Conservation (phyloP, 2,113 vertebrate genomes). For the Suncus etruscus region DNA sequence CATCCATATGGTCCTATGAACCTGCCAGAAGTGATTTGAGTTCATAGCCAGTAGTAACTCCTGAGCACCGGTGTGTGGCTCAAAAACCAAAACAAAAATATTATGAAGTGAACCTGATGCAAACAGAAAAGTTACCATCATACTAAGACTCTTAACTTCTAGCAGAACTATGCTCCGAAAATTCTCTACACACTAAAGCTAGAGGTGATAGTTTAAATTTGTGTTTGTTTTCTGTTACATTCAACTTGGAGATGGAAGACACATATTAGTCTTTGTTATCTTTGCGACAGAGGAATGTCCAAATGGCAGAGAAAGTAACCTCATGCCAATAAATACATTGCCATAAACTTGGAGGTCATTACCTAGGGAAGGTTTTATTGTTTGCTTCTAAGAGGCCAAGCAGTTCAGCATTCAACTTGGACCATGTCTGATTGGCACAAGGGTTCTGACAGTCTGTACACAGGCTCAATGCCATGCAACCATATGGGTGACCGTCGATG, state of each 20-base stretch:
- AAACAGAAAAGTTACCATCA: not conserved
- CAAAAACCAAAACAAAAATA: too few relatives aligned
- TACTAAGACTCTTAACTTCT: not conserved
- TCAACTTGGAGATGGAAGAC: not conserved
- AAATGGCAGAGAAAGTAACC: constrained; percentile 52
- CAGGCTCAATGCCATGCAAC: constrained; percentile 85
- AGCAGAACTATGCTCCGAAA: not conserved
- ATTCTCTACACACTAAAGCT: not conserved
- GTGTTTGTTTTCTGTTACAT: not conserved
- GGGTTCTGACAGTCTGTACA: constrained; percentile 68
- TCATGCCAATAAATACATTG: constrained; percentile 53
- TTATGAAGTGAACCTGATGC: not conserved
- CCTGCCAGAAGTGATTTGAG: too few relatives aligned
- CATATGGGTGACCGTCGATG: constrained; percentile 82
- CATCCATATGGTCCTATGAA: too few relatives aligned
- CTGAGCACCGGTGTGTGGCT: too few relatives aligned
- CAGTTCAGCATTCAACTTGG: constrained; percentile 59
- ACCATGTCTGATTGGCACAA: constrained; percentile 64
- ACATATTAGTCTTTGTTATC: not conserved
- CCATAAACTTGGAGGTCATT: not conserved
- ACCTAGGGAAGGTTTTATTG: constrained; percentile 19
- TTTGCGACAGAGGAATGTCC: constrained; percentile 11
- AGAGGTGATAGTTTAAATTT: not conserved
- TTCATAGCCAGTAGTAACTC: too few relatives aligned
- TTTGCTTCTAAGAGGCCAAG: constrained; percentile 39